Evolutionary conservation across 1,140 invertebrate species (phyloP), one percentile per base, ranked within the genome.

Genomic region (Pseudoatta argentina): DNA sequence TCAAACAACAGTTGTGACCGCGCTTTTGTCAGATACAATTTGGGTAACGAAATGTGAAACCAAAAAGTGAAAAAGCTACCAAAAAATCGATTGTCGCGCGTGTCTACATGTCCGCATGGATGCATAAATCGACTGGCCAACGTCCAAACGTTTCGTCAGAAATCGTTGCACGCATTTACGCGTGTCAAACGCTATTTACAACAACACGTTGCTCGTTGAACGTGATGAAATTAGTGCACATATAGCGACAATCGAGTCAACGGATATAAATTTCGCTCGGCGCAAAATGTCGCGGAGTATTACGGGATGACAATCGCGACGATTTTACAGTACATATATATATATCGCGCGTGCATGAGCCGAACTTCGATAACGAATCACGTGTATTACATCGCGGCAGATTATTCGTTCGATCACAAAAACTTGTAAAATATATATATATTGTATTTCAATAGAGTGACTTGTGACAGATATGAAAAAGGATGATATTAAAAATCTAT

Each of bases 191-290:
- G 69, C 34, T 69, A 83, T 87, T 87, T 67, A 44, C 69, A 39
- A 59, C 44, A 51, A 16, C 59, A 81, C 61, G 21, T 53, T 83
- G 10, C 44, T 44, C 53, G 69, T 34, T 51, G 72, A 82, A 76
- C 69, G 86, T 87, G 61, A 73, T 59, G 24, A 72, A 63, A 63
- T 61, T 86, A 30, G 57, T 14, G 51, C 39, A 51, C 66, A 69
- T 51, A 63, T 39, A 87, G 59, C 57, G 82, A 87, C 64, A 87
- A 87, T 85, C 63, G 86, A 76, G 63, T 51, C 30, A 44, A 30
- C 39, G 21, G 66, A 78, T 78, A 88, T 85, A 76, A 89, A 89
- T 89, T 89, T 88, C 53, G 72, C 34, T 30, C 44, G 75, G 55
- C 63, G 79, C 39, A 83, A 83, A 83, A 75, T 57, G 78, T 85